These are phyloP conservation scores for Chionis minor DNA, from an alignment of 2,113 vertebrate genomes.

Conservation along the genomic window DNA sequence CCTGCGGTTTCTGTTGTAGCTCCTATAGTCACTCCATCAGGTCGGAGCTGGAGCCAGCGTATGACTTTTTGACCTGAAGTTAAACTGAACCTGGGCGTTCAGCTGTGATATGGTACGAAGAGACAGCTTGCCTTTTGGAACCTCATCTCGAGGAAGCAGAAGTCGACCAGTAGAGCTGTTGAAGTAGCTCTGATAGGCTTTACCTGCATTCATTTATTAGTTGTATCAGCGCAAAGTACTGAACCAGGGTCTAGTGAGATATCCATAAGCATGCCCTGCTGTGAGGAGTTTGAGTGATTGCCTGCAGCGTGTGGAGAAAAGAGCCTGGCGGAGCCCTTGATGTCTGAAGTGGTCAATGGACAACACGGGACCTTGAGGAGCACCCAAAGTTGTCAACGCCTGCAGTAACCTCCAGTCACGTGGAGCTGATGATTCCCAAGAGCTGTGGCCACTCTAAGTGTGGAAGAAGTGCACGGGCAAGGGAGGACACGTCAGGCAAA, in stretches of 20 bases:
- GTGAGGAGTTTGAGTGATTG: background rate
- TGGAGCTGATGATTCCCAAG: background rate
- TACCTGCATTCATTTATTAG: background rate
- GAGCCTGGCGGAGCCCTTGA: background rate
- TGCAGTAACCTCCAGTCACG: accelerated
- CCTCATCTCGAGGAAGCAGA: background rate
- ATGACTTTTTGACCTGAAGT: background rate
- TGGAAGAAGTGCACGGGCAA: background rate
- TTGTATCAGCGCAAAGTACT: background rate
- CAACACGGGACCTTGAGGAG: background rate
- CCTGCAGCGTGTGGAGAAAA: background rate
- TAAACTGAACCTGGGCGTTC: background rate
- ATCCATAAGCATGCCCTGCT: background rate
- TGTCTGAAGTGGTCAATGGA: background rate
- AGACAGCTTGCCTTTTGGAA: background rate
- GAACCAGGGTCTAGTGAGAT: background rate
- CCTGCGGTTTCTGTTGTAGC: background rate
- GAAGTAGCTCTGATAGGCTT: background rate
- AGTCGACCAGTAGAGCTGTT: too few species aligned
- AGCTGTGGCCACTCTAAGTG: background rate
- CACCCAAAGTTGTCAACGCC: too few species aligned
- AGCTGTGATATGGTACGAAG: too few species aligned
- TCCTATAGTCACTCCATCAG: background rate
- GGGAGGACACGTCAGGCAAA: background rate
- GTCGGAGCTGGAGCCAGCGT: background rate